Base-by-base conservation (phyloP, 2,113 vertebrate genomes). In the Anhinga anhinga region DNA sequence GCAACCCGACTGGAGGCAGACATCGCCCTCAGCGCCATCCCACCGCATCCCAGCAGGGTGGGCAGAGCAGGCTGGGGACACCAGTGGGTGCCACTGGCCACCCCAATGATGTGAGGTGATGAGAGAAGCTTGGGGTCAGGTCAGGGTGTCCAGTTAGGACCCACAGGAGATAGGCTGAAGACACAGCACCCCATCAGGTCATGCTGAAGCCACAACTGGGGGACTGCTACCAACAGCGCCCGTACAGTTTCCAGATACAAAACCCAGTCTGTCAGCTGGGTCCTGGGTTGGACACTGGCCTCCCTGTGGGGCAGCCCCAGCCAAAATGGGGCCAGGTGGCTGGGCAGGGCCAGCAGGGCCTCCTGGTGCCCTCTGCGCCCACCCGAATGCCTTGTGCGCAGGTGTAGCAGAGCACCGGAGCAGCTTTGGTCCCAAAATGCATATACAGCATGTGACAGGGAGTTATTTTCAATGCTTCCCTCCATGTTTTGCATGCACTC, bases 151-250 rank as follows among this genome's bases (percentile, higher is more conserved):
- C 73, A n/a, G 12, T 16, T 17, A 56, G 36, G 27, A 62, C 27
- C n/a, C 25, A 6, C 22, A 47, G 21, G 38, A 47, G 34, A 25
- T 15, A 13, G 15, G 38, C 44, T 52, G 23, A 67, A 69, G 55
- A 29, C 10, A 73, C 14, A 27, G 13, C 38, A 84, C 7, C 9
- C 22, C 21, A 32, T 3, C 0, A 0, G 42, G 61, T 44, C 50
- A 85, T 0, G 0, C 20, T 36, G 25, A 30, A 93, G 53, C 42
- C 32, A 44, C 29, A n/a, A 27, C 5, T 27, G 17, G 21, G 14
- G 58, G 19, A 61, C 26, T 61, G 19, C 66, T 56, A 38, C 53
- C 47, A 73, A 49, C 27, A 56, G 34, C 1, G 1, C 13, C 19
- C 15, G 4, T 16, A 38, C 2, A 59, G 30, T 20, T 79, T 55